These are phyloP conservation scores for Odobenus rosmarus DNA, from an alignment of 2,113 vertebrate genomes.

Conservation along the genomic window DNA sequence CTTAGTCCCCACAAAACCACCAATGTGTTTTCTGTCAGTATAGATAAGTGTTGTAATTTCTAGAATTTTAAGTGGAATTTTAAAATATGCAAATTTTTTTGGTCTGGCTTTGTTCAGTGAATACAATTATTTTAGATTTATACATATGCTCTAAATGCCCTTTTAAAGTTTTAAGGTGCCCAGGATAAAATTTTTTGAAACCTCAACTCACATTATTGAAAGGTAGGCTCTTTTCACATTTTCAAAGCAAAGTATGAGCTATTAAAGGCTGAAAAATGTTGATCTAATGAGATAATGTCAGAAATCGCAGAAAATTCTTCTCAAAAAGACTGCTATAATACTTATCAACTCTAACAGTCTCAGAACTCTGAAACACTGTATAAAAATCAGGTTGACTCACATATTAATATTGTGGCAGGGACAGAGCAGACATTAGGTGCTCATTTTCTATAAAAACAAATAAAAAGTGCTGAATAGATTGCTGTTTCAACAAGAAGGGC, in stretches of 20 bases:
- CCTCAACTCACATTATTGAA: background rate
- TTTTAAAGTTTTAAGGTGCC: background rate
- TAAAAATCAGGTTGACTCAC: slow-evolving; percentile 34
- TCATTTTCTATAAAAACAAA: background rate
- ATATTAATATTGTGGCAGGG: background rate
- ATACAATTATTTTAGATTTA: background rate
- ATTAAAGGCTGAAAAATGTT: background rate
- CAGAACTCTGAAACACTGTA: background rate
- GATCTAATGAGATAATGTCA: background rate
- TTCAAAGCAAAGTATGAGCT: background rate
- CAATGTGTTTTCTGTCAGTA: background rate
- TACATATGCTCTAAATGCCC: background rate
- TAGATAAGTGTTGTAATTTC: background rate
- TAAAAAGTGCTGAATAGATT: background rate
- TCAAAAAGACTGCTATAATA: background rate
- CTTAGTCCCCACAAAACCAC: background rate
- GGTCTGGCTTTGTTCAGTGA: background rate
- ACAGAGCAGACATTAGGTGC: background rate
- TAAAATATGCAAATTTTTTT: background rate
- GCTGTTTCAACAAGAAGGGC: background rate
- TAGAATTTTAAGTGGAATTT: slow-evolving; percentile 5
- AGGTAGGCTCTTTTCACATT: background rate
- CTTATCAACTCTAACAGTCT: background rate
- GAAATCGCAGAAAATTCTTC: background rate
- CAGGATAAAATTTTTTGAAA: slow-evolving; percentile 12